phyloP scores from a whole-genome alignment of 2,888 invertebrate genomes.

The Cephonodes hylas region DNA sequence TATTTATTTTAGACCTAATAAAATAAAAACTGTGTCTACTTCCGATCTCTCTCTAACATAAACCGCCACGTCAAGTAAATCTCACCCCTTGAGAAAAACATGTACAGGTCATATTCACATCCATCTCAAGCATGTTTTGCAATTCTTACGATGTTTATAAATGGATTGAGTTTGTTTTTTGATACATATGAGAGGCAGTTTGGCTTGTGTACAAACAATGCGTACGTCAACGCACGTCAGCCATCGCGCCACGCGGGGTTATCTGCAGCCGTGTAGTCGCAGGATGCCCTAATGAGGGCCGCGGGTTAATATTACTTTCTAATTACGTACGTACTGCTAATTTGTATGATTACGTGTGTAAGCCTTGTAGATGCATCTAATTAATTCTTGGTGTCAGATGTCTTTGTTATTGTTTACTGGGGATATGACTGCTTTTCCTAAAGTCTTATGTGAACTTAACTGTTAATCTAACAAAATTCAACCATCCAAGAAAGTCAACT shows the following conservation, averaged over 20 bases:
- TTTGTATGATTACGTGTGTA: slow-evolving; percentile 3
- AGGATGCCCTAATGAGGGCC: slow-evolving; percentile 52
- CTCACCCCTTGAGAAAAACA: not conserved
- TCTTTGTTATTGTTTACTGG: no score
- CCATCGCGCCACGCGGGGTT: slow-evolving; percentile 64
- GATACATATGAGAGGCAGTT: not conserved
- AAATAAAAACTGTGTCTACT: no score
- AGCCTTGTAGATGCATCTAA: not conserved
- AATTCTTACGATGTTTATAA: not conserved
- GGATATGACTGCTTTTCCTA: no score
- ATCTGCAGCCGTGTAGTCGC: slow-evolving; percentile 39
- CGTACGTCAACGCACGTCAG: slow-evolving; percentile 48
- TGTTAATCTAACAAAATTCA: no score
- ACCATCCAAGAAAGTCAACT: no score
- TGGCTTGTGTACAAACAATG: slow-evolving; percentile 38
- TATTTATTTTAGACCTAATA: no score
- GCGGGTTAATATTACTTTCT: slow-evolving; percentile 51
- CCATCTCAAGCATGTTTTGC: not conserved
- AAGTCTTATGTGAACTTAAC: no score
- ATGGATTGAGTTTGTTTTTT: not conserved
- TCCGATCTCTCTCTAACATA: not conserved
- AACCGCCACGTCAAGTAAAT: not conserved
- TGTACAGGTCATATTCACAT: no score
- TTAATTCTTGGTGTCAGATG: no score
- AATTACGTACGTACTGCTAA: slow-evolving; percentile 35